Evolutionary conservation across 2,888 invertebrate species (phyloP).

Genomic region (Holacanthella duospinosa): DNA sequence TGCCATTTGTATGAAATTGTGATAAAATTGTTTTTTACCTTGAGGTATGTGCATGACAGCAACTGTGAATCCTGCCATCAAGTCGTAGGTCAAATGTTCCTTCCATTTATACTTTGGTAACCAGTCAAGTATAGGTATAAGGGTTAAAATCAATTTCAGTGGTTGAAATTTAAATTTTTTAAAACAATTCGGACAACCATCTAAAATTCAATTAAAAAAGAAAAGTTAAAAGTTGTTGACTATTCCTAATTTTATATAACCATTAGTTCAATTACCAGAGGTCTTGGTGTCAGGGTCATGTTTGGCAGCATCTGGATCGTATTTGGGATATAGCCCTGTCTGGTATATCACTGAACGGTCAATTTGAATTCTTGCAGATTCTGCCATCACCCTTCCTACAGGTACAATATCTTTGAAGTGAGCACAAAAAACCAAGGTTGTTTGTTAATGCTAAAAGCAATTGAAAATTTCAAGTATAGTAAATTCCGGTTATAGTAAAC

Average conservation of each 20-base stretch:
- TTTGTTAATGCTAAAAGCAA: too few species aligned
- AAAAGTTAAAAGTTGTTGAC: neutral
- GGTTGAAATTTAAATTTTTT: slow-evolving; percentile 14
- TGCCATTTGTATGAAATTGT: neutral
- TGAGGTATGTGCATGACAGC: slow-evolving; percentile 88
- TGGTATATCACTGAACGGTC: neutral
- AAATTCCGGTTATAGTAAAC: too few species aligned
- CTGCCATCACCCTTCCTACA: too few species aligned
- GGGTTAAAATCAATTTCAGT: slow-evolving; percentile 15
- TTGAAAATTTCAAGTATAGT: too few species aligned
- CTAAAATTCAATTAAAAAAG: neutral
- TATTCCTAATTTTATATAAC: neutral
- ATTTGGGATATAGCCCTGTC: neutral
- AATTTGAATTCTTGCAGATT: neutral
- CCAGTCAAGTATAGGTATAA: slow-evolving; percentile 55
- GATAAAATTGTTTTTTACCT: slow-evolving; percentile 44
- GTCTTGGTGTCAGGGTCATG: neutral
- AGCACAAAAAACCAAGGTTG: too few species aligned
- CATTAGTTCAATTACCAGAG: neutral
- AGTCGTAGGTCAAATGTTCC: slow-evolving; percentile 56
- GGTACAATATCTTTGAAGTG: too few species aligned
- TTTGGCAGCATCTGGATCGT: neutral
- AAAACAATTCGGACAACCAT: neutral
- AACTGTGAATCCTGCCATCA: slow-evolving; percentile 74
- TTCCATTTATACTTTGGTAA: slow-evolving; percentile 55